Base-by-base conservation (phyloP, 2,113 vertebrate species). In the Hoplias malabaricus region DNA sequence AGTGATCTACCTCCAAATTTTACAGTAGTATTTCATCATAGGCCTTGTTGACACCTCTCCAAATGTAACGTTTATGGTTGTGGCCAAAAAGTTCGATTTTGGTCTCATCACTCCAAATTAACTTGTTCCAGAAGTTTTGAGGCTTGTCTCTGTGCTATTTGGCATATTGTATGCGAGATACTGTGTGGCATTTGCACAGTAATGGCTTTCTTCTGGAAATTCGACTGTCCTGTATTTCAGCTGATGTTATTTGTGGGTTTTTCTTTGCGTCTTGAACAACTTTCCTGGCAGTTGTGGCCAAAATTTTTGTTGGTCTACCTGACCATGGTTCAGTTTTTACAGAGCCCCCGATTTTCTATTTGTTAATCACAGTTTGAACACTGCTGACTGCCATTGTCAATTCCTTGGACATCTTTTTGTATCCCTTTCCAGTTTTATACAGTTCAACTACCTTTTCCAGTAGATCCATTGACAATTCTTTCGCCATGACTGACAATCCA, bases 351-450 rank as follows among this genome's bases (percentile, higher is more conserved):
- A 56, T 63, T 5, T 34, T 63, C 59, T 31, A 33, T 4, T 29
- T 63, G 2, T 16, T 34, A 34, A n/a, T 65, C 14, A 38, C 6
- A 65, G 34, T 65, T 38, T 38, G 34, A 65, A 38, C 31, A 65
- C 19, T 36, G 33, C 62, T 65, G 19, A 65, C 14, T 65, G n/a
- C n/a, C n/a, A n/a, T n/a, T n/a, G n/a, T n/a, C n/a, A n/a, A n/a
- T n/a, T n/a, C n/a, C n/a, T n/a, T n/a, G n/a, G n/a, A n/a, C n/a
- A n/a, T n/a, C 62, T 38, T 65, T 65, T 65, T 21, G 14, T 10
- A 65, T 65, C 31, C 62, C 16, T 65, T 65, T 65, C 34, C 62
- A 38, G 62, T 65, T 65, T 65, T 38, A 38, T 19, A 65, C 1
- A 65, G 36, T 66, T 66, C 63, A 40, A 11, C 19, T 66, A 42